A percentile compares a stretch with the other conserved stretches of the same genome.
Conservation (phyloP, 2,888 invertebrate species). For the Ethmia dodecea region DNA sequence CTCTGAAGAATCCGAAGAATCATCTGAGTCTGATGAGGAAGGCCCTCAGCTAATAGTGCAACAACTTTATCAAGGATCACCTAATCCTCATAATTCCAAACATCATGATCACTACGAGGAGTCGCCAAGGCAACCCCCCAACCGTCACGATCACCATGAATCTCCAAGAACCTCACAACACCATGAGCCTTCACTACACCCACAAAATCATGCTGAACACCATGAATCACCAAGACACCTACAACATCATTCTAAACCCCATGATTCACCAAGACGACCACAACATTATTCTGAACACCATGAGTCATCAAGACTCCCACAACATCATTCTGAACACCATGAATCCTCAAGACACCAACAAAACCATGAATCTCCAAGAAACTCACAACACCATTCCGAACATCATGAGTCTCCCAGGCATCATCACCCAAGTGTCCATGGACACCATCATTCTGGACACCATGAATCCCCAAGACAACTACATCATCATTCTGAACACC, state of each 20-base stretch:
- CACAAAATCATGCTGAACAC: background rate
- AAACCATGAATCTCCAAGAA: background rate
- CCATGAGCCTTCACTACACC: background rate
- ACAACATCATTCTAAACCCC: slow-evolving; percentile 1
- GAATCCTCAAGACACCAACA: background rate
- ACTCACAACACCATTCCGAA: slow-evolving; percentile 1
- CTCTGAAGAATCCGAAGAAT: slow-evolving; percentile 23
- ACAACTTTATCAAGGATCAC: slow-evolving; percentile 4
- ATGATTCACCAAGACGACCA: background rate
- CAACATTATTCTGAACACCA: background rate
- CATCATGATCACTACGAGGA: slow-evolving; percentile 4
- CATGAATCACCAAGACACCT: slow-evolving; percentile 2
- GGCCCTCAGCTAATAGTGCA: slow-evolving; percentile 23
- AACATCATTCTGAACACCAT: background rate
- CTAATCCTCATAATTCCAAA: slow-evolving; percentile 5
- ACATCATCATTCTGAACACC: slow-evolving; percentile 2
- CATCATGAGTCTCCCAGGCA: background rate
- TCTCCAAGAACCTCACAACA: background rate
- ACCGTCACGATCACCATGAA: background rate
- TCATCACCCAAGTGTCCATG: background rate
- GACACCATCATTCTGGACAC: background rate
- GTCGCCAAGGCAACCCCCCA: slow-evolving; percentile 2
- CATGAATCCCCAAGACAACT: slow-evolving; percentile 1
- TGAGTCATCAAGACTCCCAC: slow-evolving; percentile 5
- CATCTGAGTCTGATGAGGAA: slow-evolving; percentile 10